A percentile compares a stretch with the other conserved stretches of the same genome.
These are phyloP conservation scores for Mastacembelus armatus DNA, from an alignment of 2,797 vertebrate genomes.

Conservation along the genomic window DNA sequence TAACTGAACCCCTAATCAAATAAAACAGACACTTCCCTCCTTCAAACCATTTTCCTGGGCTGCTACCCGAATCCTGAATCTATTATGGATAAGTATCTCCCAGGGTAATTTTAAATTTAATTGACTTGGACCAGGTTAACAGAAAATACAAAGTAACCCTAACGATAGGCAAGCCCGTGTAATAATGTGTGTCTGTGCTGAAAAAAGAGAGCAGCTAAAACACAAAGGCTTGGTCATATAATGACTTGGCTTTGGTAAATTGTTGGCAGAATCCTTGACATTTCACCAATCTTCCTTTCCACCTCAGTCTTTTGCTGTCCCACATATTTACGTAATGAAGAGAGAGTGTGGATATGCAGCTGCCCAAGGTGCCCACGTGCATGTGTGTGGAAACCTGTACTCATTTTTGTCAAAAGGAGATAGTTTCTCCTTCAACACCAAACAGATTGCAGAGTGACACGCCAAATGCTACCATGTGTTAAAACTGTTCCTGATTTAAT, in stretches of 20 bases:
- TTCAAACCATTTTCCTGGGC: conserved; percentile 43
- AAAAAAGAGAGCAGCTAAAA: conserved; percentile 29
- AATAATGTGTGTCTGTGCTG: conserved; percentile 32
- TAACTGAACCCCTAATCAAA: conserved; percentile 58
- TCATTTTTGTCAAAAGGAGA: conserved; percentile 26
- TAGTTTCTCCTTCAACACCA: conserved; percentile 16
- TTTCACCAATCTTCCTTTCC: conserved; percentile 71
- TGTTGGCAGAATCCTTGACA: conserved; percentile 67
- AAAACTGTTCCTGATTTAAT: no score
- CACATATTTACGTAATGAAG: conserved; percentile 57
- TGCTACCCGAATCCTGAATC: conserved; percentile 39
- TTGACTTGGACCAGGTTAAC: conserved; percentile 49
- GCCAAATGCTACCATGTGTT: neutral
- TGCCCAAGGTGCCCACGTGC: conserved; percentile 55
- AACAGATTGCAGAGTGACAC: conserved; percentile 15
- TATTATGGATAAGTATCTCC: conserved; percentile 62
- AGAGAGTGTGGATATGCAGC: conserved; percentile 23
- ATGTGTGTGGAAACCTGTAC: conserved; percentile 16
- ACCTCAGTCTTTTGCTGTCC: conserved; percentile 61
- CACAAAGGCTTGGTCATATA: conserved; percentile 50
- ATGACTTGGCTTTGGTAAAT: conserved; percentile 51
- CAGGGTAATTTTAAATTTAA: conserved; percentile 50
- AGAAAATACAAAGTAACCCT: conserved; percentile 48
- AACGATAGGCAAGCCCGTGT: conserved; percentile 38
- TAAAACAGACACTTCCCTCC: conserved; percentile 54